Conservation (phyloP, 2,888 invertebrate genomes). For the Anticlea derivata region DNA sequence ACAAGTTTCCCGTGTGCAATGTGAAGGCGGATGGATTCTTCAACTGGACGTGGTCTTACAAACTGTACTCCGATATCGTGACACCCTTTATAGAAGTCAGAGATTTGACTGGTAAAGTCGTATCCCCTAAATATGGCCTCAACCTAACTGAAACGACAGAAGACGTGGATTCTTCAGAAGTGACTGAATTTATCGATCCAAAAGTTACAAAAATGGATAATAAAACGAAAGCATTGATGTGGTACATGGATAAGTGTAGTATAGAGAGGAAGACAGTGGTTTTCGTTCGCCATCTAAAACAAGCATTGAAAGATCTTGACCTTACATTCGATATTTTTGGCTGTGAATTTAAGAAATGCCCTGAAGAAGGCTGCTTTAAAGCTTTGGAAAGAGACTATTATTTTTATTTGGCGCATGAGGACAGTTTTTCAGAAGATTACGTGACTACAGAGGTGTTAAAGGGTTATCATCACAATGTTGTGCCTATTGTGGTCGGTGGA, state of each 20-base stretch:
- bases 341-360: conserved; percentile 53
- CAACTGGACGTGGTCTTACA: conserved; percentile 78
- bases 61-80: conserved; percentile 64
- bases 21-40: conserved; percentile 58
- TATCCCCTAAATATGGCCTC: conserved; percentile 53
- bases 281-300: conserved; percentile 56
- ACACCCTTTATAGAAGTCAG: conserved; percentile 65
- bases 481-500: conserved; percentile 87
- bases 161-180: conserved; percentile 1
- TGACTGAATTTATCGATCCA: background rate
- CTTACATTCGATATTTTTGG: conserved; percentile 77
- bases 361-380: conserved; percentile 46
- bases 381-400: conserved; percentile 57
- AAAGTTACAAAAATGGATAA: conserved; percentile 23
- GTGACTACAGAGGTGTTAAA: conserved; percentile 63
- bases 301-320: conserved; percentile 58
- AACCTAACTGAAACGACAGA: conserved; percentile 43
- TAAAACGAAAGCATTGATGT: conserved; percentile 47
- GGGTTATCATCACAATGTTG: conserved; percentile 81
- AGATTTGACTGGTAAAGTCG: conserved; percentile 46
- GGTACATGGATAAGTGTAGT: conserved; percentile 50
- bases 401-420: conserved; percentile 65
- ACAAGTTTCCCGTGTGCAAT: conserved; percentile 57
- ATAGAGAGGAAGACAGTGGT: conserved; percentile 22
- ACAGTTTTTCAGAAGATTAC: conserved; percentile 58